Evolutionary conservation across 2,113 vertebrate species (phyloP).

Genomic region (Talpa occidentalis): DNA sequence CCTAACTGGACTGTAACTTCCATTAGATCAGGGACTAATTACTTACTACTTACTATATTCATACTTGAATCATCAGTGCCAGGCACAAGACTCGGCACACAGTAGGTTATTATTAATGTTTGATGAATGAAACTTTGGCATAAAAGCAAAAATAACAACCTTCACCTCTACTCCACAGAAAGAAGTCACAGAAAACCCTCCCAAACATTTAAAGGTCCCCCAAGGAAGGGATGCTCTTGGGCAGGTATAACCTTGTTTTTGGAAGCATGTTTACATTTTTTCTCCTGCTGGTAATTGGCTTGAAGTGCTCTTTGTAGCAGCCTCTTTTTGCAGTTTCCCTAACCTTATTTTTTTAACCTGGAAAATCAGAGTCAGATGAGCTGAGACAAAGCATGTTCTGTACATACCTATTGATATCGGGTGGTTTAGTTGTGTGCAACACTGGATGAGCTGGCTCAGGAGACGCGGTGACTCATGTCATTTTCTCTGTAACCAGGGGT

Average conservation of each 20-base stretch:
- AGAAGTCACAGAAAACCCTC: not conserved
- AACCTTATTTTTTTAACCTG: not conserved
- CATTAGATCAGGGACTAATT: not conserved
- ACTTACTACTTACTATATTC: too few relatives aligned
- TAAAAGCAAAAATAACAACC: not conserved
- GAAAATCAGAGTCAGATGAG: conserved; percentile 6
- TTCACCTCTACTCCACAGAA: not conserved
- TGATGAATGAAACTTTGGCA: not conserved
- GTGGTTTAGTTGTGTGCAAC: not conserved
- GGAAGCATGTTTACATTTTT: not conserved
- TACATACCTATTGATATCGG: not conserved
- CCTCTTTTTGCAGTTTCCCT: not conserved
- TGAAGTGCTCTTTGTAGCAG: not conserved
- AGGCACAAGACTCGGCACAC: not conserved
- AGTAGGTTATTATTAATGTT: not conserved
- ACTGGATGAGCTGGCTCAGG: conserved; percentile 22
- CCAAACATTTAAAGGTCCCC: not conserved
- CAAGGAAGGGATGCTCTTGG: not conserved
- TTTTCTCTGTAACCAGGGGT: conserved; percentile 67
- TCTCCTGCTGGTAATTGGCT: not conserved
- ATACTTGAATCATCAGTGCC: not conserved
- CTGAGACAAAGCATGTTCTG: not conserved
- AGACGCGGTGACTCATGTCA: conserved; percentile 46
- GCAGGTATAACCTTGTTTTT: not conserved
- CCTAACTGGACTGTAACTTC: not conserved